Evolutionary conservation across 2,888 invertebrate species (phyloP).

Genomic region (Crocallis elinguaria): DNA sequence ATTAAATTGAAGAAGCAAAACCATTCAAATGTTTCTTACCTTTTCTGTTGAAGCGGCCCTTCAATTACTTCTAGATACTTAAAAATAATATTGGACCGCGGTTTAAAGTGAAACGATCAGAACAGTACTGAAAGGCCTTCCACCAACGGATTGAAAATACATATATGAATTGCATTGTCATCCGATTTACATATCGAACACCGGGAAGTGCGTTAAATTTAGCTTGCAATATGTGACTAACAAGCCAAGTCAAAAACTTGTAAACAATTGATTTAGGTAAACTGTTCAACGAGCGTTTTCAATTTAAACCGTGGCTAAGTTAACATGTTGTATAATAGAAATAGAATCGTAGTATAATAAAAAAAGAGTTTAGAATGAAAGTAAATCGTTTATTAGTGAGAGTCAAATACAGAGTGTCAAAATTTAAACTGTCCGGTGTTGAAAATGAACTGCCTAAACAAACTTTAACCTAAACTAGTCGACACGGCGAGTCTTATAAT

Average conservation of each 20-base stretch:
- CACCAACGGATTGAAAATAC: no score
- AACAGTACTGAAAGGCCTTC: background rate
- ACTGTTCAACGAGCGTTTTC: background rate
- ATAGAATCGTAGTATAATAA: slow-evolving; percentile 37
- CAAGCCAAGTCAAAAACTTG: no score
- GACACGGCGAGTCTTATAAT: slow-evolving; percentile 12
- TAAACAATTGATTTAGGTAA: no score
- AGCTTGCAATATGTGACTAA: no score
- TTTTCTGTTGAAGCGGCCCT: slow-evolving; percentile 29
- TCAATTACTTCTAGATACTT: slow-evolving; percentile 3
- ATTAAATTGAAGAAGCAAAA: slow-evolving; percentile 53
- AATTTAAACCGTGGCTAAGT: background rate
- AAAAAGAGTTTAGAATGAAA: slow-evolving; percentile 52
- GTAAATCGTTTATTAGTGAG: slow-evolving; percentile 71
- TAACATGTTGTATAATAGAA: no score
- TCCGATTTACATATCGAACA: no score
- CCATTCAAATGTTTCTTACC: slow-evolving; percentile 51
- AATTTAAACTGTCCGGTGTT: slow-evolving; percentile 29
- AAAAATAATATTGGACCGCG: background rate
- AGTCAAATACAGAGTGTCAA: slow-evolving; percentile 61
- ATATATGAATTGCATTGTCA: no score
- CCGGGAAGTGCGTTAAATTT: no score
- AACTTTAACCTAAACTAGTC: slow-evolving; percentile 31
- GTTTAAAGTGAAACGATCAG: background rate
- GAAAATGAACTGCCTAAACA: slow-evolving; percentile 28